phyloP scores from a whole-genome alignment of 2,113 vertebrate species.

The Rhinolophus ferrumequinum region DNA sequence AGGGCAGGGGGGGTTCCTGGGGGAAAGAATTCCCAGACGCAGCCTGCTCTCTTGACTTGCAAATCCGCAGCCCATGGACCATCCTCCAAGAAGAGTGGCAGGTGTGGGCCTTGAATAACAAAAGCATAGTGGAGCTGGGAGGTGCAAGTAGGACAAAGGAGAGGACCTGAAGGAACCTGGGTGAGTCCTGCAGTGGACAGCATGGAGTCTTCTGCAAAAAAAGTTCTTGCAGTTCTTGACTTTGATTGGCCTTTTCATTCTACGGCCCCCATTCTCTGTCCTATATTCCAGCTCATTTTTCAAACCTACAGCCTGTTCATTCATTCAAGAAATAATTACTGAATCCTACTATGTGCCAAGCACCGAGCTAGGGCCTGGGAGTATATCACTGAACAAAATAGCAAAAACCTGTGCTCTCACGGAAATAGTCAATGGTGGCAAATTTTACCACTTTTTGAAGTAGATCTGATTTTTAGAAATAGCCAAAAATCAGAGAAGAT shows the following conservation, averaged over 20 bases:
- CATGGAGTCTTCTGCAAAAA: not conserved
- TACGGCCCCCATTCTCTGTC: not conserved
- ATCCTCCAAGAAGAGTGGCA: not conserved
- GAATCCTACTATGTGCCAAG: not conserved
- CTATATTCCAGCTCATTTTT: not conserved
- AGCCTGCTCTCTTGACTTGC: not conserved
- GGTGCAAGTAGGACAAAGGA: not conserved
- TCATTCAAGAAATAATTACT: not conserved
- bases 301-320: not conserved
- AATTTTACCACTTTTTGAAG: not conserved
- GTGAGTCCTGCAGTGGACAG: accelerated
- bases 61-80: not conserved
- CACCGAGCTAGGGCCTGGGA: not conserved
- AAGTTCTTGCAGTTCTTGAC: not conserved
- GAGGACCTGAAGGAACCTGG: not conserved
- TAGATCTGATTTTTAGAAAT: conserved; percentile 27
- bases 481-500: not conserved
- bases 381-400: not conserved
- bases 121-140: not conserved
- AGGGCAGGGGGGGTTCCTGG: not conserved
- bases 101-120: not conserved
- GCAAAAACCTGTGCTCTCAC: not conserved
- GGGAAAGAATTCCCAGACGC: not conserved
- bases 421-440: not conserved
- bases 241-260: not conserved